Evolutionary conservation across 2,888 invertebrate genomes (phyloP).

Genomic region (Eulithis prunata): DNA sequence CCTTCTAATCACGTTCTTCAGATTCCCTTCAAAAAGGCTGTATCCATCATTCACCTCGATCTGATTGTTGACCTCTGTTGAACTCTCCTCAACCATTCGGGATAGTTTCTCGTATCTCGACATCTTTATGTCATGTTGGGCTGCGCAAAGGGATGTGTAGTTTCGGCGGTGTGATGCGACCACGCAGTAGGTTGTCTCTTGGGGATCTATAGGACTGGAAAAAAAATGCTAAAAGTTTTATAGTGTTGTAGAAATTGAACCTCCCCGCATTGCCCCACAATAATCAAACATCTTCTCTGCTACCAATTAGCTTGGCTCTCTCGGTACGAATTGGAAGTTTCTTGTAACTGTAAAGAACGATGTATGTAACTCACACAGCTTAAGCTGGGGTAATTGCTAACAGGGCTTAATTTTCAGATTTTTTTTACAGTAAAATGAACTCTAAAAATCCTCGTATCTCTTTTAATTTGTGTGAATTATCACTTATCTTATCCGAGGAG

Average conservation of each 20-base stretch:
- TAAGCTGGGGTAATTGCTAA: no score
- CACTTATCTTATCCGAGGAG: no score
- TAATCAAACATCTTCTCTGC: neutral
- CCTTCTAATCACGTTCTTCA: constrained; percentile 63
- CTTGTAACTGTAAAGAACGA: no score
- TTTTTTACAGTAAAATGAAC: no score
- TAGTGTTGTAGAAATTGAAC: neutral
- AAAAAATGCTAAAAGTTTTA: constrained; percentile 20
- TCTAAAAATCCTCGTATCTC: no score
- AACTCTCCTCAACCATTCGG: constrained; percentile 46
- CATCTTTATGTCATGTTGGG: constrained; percentile 65
- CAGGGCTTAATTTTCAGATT: no score
- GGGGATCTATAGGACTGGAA: constrained; percentile 78
- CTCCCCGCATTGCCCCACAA: neutral
- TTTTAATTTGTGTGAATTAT: no score
- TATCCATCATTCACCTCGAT: constrained; percentile 62
- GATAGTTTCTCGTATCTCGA: constrained; percentile 58
- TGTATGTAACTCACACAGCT: no score
- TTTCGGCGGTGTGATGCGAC: constrained; percentile 72
- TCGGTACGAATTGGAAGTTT: no score
- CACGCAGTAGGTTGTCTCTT: constrained; percentile 74
- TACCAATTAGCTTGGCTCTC: no score
- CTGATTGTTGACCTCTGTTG: constrained; percentile 62
- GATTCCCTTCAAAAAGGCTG: constrained; percentile 63
- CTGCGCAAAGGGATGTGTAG: constrained; percentile 76